phyloP scores from a whole-genome alignment of 2,797 vertebrate genomes.

The Dermochelys coriacea region DNA sequence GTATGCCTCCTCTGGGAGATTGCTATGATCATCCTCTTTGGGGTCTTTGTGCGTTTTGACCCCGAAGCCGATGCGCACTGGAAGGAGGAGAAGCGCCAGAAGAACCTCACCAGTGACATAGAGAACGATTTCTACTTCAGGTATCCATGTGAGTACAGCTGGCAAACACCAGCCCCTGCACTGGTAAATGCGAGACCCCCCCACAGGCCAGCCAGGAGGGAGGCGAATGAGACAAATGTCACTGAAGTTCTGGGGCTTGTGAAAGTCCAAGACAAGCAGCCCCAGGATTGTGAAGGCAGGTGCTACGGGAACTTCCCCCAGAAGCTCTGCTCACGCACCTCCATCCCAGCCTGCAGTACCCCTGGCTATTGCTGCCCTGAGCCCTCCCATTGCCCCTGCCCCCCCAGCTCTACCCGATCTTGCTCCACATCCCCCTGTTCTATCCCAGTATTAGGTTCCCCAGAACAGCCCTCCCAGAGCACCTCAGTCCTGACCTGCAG shows the following conservation, averaged over 20 bases:
- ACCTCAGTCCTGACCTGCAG: too few species aligned
- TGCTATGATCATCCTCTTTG: conserved; percentile 92
- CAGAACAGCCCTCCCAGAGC: not conserved
- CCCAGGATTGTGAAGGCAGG: not conserved
- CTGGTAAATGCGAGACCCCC: not conserved
- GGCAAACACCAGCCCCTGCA: not conserved
- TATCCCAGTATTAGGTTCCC: not conserved
- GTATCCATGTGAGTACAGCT: conserved; percentile 93
- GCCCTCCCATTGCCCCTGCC: not conserved
- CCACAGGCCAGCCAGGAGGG: not conserved
- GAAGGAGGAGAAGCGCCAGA: conserved; percentile 43
- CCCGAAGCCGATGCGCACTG: conserved; percentile 85
- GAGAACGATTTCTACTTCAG: conserved; percentile 98
- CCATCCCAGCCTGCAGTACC: not conserved
- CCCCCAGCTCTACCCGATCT: not conserved
- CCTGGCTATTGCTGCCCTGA: not conserved
- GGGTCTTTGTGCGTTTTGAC: conserved; percentile 91
- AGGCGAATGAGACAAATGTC: not conserved
- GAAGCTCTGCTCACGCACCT: not conserved
- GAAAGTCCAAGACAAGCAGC: not conserved
- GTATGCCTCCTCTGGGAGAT: conserved; percentile 90
- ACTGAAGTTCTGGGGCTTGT: not conserved
- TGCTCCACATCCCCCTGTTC: not conserved
- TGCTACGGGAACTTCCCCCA: not conserved
- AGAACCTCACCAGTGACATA: conserved; percentile 85